phyloP scores from a whole-genome alignment of 2,888 invertebrate genomes.

The Eurois occulta region DNA sequence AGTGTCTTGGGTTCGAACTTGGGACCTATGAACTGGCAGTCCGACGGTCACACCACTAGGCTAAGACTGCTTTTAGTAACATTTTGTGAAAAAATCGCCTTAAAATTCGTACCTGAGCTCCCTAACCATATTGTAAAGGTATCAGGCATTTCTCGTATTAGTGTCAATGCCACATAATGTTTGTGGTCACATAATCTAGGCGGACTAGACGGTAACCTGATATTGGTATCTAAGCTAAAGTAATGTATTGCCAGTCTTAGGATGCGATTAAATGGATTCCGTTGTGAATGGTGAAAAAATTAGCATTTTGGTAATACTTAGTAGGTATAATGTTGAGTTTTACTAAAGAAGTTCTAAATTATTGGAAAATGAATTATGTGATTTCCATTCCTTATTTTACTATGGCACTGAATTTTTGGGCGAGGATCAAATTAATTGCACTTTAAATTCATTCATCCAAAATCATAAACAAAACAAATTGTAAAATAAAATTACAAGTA shows the following conservation, averaged over 20 bases:
- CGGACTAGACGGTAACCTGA: slow-evolving; percentile 81
- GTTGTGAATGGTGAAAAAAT: slow-evolving; percentile 6
- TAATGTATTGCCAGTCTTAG: slow-evolving; percentile 62
- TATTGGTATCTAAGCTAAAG: slow-evolving; percentile 72
- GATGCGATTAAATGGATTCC: slow-evolving; percentile 59
- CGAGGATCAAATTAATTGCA: not conserved
- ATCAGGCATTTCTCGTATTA: slow-evolving; percentile 76
- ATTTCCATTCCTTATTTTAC: not conserved
- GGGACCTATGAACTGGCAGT: not conserved
- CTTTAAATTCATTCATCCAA: not conserved
- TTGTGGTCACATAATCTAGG: slow-evolving; percentile 83
- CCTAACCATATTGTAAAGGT: slow-evolving; percentile 61
- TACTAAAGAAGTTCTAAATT: not conserved
- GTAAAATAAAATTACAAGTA: not conserved
- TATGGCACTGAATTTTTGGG: not conserved
- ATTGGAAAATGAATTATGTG: not conserved
- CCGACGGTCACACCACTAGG: not conserved
- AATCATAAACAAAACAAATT: not conserved
- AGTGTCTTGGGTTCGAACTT: too few relatives aligned
- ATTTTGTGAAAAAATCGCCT: not conserved
- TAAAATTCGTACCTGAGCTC: slow-evolving; percentile 31
- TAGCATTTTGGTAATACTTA: slow-evolving; percentile 11
- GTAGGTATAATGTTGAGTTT: not conserved
- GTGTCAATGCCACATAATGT: slow-evolving; percentile 86
- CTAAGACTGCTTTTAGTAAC: not conserved